Base-by-base conservation (phyloP, 2,888 invertebrate genomes). In the Platycheirus rosarum region DNA sequence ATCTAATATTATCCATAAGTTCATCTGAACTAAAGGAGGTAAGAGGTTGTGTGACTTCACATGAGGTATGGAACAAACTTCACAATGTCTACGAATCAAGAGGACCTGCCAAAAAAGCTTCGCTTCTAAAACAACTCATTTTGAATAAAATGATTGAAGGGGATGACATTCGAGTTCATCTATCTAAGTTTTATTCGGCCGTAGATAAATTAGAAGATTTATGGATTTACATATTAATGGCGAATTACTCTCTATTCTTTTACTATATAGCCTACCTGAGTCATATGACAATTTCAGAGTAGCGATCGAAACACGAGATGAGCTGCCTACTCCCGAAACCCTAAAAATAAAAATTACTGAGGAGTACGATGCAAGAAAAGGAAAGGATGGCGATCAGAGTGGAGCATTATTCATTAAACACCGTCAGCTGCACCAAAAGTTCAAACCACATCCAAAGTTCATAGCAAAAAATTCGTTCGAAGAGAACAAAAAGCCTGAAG, bases 291-390 rank as follows among this genome's bases (percentile, higher is more conserved):
- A n/a, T 48, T 84, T 84, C 60, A 57, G 66, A 49, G 49, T 48
- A 9, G 80, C 73, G 7, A 77, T 85, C 9, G 75, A 75, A 40
- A 66, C 57, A 5, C 29, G 76, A 55, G 75, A 85, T 69, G 65
- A 57, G 23, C 14, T 70, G 11, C 60, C 60, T 11, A 29, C 14
- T 1, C 29, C 49, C 9, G 70, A 70, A 26, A 55, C 46, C 4
- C 46, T 79, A 2, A 75, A 79, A 26, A 29, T 82, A 18, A 82
- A 78, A 75, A 82, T 82, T 2, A 66, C 74, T n/a, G 79, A 84
- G 37, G 76, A 84, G 13, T 51, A 51, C 14, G 66, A 66, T 29
- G 68, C 68, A 11, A 26, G 46, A 57, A 29, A 46, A 14, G 55
- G 55, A 23, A 35, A 46, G 16, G 14, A 44, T 37, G 40, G 26